phyloP scores from a whole-genome alignment of 1,140 invertebrate species.

The Halictus rubicundus region DNA sequence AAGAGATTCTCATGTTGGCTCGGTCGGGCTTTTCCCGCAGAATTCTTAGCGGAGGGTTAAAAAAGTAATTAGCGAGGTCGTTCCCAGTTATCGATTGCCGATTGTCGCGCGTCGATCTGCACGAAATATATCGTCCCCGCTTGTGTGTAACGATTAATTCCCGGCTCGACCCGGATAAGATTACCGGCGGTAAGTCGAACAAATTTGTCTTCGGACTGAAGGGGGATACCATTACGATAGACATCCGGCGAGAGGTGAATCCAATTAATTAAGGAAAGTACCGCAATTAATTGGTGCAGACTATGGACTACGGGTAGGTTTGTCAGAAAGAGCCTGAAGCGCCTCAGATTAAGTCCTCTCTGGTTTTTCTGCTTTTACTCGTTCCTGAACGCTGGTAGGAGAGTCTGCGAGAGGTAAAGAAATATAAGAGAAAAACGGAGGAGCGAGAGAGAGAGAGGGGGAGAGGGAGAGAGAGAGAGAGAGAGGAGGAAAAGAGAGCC shows the following conservation, averaged over 20 bases:
- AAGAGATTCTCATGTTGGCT: too few species aligned
- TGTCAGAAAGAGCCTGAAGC: conserved; percentile 35
- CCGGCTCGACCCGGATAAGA: background rate
- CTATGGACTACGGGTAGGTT: conserved; percentile 27
- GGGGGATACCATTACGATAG: conserved; percentile 47
- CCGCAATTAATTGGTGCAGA: conserved; percentile 65
- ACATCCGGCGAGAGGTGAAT: conserved; percentile 59
- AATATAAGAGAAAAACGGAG: conserved; percentile 31
- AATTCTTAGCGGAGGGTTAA: background rate
- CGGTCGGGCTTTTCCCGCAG: too few species aligned
- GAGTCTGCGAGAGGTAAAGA: conserved; percentile 46
- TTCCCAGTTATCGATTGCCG: background rate
- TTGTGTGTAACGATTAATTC: background rate
- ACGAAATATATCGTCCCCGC: conserved; percentile 7
- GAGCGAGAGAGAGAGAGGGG: conserved; percentile 36
- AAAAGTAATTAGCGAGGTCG: background rate
- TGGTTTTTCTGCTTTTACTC: conserved; percentile 39
- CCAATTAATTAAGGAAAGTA: conserved; percentile 73
- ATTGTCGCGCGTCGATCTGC: background rate
- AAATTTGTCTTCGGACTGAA: conserved; percentile 34
- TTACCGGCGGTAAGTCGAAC: conserved; percentile 12
- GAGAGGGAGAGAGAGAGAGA: conserved; percentile 39
- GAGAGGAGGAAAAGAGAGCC: conserved; percentile 43
- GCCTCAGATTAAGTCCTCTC: conserved; percentile 61
- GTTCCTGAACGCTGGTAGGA: conserved; percentile 27